phyloP scores from a whole-genome alignment of 2,113 vertebrate species.

The Poecilia latipinna region DNA sequence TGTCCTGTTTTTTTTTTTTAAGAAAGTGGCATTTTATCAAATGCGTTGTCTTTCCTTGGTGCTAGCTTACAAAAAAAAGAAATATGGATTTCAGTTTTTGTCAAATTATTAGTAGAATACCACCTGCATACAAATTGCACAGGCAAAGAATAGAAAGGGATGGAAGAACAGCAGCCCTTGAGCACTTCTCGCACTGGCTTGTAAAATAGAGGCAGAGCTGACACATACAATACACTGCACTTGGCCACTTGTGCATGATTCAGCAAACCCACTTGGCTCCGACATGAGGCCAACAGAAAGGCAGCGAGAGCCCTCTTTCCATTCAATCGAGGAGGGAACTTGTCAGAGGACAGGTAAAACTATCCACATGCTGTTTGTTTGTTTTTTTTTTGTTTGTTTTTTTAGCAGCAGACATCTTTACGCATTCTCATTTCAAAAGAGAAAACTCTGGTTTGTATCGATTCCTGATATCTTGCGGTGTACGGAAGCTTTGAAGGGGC shows the following conservation, averaged over 20 bases:
- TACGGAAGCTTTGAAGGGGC: conserved; percentile 39
- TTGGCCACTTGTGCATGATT: conserved; percentile 45
- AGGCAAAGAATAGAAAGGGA: conserved; percentile 1
- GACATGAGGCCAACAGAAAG: conserved; percentile 35
- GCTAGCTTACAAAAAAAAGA: not conserved
- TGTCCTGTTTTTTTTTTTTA: too few relatives aligned
- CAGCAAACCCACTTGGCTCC: conserved; percentile 42
- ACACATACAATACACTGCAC: conserved; percentile 31
- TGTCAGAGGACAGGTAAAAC: conserved; percentile 24
- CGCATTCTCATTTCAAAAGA: conserved; percentile 11
- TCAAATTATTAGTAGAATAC: not conserved
- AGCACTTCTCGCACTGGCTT: conserved; percentile 30
- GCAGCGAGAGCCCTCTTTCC: conserved; percentile 33
- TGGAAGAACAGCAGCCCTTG: conserved; percentile 10
- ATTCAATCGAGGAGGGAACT: conserved; percentile 14
- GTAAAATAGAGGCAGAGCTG: conserved; percentile 35
- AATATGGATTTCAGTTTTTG: not conserved
- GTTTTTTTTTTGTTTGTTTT: not conserved
- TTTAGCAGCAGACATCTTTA: conserved; percentile 5
- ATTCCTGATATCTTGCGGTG: conserved; percentile 24
- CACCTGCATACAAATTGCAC: not conserved
- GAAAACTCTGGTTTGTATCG: conserved; percentile 31
- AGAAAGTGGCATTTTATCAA: not conserved
- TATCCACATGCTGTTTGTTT: conserved; percentile 27
- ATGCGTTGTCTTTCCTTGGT: not conserved